phyloP scores from a whole-genome alignment of 2,888 invertebrate genomes.

The Pseudoips prasinana region DNA sequence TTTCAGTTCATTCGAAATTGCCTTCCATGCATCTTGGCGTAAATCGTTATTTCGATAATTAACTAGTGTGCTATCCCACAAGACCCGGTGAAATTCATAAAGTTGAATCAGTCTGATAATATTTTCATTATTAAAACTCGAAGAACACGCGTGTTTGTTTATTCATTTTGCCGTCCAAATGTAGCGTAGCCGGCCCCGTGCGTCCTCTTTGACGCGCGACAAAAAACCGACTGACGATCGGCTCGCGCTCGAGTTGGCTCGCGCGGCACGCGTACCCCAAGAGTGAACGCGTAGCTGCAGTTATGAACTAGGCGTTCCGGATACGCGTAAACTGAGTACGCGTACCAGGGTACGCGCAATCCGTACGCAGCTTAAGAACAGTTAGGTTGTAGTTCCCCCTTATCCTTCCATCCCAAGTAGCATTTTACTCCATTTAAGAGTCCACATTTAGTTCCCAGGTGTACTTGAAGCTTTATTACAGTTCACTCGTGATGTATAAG shows the following conservation, averaged over 20 bases:
- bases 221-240: constrained; percentile 28
- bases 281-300: constrained; percentile 24
- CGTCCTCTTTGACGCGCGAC: constrained; percentile 30
- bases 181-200: constrained; percentile 20
- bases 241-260: constrained; percentile 22
- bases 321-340: constrained; percentile 21
- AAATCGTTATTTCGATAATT: constrained; percentile 24
- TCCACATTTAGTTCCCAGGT: too few species aligned
- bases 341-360: constrained; percentile 18
- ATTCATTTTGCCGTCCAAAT: constrained; percentile 31
- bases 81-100: constrained; percentile 28
- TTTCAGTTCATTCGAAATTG: constrained; percentile 24
- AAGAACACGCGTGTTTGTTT: constrained; percentile 14
- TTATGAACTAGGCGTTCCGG: constrained; percentile 23
- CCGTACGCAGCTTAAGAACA: constrained; percentile 22
- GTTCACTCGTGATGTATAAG: too few species aligned
- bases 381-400: too few species aligned
- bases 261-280: constrained; percentile 21
- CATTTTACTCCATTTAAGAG: too few species aligned
- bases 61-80: constrained; percentile 25
- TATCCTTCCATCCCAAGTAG: too few species aligned
- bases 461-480: too few species aligned
- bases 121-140: constrained; percentile 22
- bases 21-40: constrained; percentile 26
- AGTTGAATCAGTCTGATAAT: constrained; percentile 24